A percentile compares a stretch with the other conserved stretches of the same genome.
These are phyloP conservation scores for Stercorarius parasiticus DNA, from an alignment of 2,113 vertebrate genomes.

Conservation along the genomic window DNA sequence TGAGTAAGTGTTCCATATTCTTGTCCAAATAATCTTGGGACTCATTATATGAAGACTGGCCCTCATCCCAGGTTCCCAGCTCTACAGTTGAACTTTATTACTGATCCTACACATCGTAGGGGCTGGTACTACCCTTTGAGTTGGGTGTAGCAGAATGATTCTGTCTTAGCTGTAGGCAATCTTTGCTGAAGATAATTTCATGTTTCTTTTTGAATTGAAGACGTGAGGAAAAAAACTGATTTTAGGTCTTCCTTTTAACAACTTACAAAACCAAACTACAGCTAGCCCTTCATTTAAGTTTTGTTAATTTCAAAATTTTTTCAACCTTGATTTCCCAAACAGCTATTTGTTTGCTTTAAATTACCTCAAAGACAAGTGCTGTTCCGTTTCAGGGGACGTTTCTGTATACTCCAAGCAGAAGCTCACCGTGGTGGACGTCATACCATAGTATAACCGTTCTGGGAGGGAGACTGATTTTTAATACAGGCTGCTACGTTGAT, in stretches of 20 bases:
- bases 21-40: neutral
- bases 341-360: neutral
- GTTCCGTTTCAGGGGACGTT: neutral
- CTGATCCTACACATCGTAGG: neutral
- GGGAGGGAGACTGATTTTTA: neutral
- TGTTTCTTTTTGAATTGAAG: neutral
- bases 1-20: neutral
- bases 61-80: neutral
- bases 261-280: neutral
- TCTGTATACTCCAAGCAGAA: neutral
- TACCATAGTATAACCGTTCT: neutral
- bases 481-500: neutral
- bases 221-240: neutral
- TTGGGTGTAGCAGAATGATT: neutral
- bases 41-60: neutral
- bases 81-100: neutral
- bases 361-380: neutral
- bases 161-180: neutral
- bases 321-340: neutral
- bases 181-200: neutral
- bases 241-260: neutral
- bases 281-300: neutral
- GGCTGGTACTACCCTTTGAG: neutral
- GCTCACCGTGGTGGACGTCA: rapidly evolving
- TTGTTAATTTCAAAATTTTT: neutral